Evolutionary conservation across 2,113 vertebrate genomes (phyloP).

Genomic region (Phylloscopus trochiloides): DNA sequence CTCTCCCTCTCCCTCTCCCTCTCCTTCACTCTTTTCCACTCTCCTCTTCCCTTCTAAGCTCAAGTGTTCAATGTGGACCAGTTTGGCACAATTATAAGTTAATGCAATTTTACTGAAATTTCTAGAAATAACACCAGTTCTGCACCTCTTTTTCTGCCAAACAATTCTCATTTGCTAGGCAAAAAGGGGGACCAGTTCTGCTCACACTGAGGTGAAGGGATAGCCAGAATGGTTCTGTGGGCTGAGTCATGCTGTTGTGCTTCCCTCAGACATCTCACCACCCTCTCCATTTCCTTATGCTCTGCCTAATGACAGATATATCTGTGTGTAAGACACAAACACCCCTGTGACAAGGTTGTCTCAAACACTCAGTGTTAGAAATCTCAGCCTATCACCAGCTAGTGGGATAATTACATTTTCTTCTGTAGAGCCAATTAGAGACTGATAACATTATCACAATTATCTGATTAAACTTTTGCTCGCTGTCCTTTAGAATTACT

Average conservation of each 20-base stretch:
- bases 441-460: not conserved
- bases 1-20: fast-evolving
- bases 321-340: not conserved
- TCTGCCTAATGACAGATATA: not conserved
- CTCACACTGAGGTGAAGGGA: too few relatives aligned
- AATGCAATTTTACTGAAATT: not conserved
- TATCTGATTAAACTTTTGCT: not conserved
- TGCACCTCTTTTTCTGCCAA: not conserved
- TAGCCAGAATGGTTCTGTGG: not conserved
- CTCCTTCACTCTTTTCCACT: too few relatives aligned
- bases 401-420: not conserved
- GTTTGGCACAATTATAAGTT: not conserved
- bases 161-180: not conserved
- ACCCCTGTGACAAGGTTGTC: not conserved
- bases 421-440: not conserved
- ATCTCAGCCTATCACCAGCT: not conserved
- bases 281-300: not conserved
- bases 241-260: not conserved
- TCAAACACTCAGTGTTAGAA: not conserved
- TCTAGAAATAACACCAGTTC: not conserved
- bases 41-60: not conserved
- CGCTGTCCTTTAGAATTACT: not conserved
- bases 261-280: not conserved
- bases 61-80: not conserved
- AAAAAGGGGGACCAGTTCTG: not conserved